A percentile compares a stretch with the other conserved stretches of the same genome.
Conservation (phyloP, 2,797 vertebrate species). For the Salmo trutta region DNA sequence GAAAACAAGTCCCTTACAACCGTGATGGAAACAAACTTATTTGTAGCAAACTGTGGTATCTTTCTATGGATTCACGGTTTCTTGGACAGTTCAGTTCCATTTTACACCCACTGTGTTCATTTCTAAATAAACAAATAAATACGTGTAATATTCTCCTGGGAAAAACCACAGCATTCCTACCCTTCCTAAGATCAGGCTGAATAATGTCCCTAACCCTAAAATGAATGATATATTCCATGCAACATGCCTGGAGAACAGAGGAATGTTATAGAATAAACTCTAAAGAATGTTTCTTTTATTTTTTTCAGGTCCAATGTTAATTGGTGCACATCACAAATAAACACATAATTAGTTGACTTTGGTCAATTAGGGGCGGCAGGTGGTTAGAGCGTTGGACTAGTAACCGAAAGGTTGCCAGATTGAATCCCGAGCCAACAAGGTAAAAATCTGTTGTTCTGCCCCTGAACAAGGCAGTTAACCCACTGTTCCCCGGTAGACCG, state of each 20-base stretch:
- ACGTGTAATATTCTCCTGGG: not conserved
- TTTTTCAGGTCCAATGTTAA: not conserved
- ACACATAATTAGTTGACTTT: not conserved
- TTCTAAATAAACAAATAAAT: not conserved
- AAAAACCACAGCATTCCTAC: conserved; percentile 2
- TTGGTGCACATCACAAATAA: not conserved
- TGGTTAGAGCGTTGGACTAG: no score
- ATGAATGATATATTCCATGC: not conserved
- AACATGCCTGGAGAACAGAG: not conserved
- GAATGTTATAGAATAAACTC: not conserved
- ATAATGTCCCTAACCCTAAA: not conserved
- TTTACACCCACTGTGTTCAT: not conserved
- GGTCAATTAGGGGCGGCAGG: not conserved
- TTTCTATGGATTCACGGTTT: conserved; percentile 22
- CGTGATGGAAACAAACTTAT: conserved; percentile 40
- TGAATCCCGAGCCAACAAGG: no score
- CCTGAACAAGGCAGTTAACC: no score
- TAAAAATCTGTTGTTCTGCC: no score
- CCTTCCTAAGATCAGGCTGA: not conserved
- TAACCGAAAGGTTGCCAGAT: no score
- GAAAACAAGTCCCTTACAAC: conserved; percentile 37
- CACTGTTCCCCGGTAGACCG: no score
- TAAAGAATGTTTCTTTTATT: not conserved
- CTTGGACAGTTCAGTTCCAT: conserved; percentile 18
- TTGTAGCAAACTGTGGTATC: conserved; percentile 32